Conservation (phyloP, 2,797 vertebrate genomes). For the Coendou prehensilis region DNA sequence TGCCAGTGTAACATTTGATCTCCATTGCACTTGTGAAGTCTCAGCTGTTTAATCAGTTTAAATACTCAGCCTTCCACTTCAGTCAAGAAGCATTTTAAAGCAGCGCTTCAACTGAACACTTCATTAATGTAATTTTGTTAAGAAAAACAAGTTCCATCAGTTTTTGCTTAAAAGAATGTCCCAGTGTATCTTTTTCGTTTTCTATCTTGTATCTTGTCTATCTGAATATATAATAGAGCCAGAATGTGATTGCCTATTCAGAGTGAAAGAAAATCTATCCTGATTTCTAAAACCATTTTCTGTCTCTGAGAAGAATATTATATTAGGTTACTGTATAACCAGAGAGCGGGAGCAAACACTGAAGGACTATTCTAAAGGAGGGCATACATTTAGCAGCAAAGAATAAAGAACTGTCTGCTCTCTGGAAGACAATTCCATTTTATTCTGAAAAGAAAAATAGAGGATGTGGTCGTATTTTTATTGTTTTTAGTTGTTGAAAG, state of each 20-base stretch:
- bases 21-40: slow-evolving; percentile 71
- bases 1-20: slow-evolving; percentile 51
- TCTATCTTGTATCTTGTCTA: slow-evolving; percentile 59
- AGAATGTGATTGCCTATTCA: slow-evolving; percentile 78
- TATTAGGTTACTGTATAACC: slow-evolving; percentile 56
- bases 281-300: slow-evolving; percentile 72
- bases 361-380: slow-evolving; percentile 43
- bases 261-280: slow-evolving; percentile 48
- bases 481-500: slow-evolving; percentile 63
- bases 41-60: slow-evolving; percentile 84
- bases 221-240: slow-evolving; percentile 67
- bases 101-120: slow-evolving; percentile 76
- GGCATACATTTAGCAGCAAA: not conserved
- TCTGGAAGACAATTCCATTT: slow-evolving; percentile 40
- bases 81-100: slow-evolving; percentile 78
- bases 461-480: slow-evolving; percentile 10
- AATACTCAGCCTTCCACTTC: slow-evolving; percentile 83
- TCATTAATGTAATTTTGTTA: slow-evolving; percentile 84
- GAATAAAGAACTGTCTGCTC: slow-evolving; percentile 27
- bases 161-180: slow-evolving; percentile 70
- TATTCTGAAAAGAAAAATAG: slow-evolving; percentile 21
- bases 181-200: slow-evolving; percentile 70
- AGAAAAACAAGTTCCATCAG: slow-evolving; percentile 78
- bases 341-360: not conserved
- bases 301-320: slow-evolving; percentile 72